Conservation (phyloP, 2,888 invertebrate genomes). For the Volucella zonaria region DNA sequence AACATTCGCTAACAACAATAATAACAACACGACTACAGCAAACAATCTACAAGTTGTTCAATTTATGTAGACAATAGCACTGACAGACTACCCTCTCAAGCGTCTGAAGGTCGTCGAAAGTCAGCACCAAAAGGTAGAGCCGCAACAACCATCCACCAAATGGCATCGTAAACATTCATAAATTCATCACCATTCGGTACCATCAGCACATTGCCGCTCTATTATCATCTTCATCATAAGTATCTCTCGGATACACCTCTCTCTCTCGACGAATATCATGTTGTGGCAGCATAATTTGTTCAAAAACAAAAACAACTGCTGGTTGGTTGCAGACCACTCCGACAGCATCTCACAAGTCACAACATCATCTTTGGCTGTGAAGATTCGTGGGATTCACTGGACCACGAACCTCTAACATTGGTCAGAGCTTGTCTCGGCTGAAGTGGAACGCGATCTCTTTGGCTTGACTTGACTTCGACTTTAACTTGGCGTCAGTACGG, state of each 20-base stretch:
- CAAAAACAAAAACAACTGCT: constrained; percentile 37
- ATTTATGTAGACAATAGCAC: constrained; percentile 24
- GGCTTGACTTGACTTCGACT: not conserved
- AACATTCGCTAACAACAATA: not conserved
- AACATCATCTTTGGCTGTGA: constrained; percentile 50
- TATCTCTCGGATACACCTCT: constrained; percentile 46
- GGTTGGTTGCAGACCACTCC: not conserved
- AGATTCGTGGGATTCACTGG: constrained; percentile 54
- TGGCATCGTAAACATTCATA: constrained; percentile 47
- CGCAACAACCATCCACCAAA: not conserved
- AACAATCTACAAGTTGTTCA: constrained; percentile 17
- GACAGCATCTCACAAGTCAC: constrained; percentile 34
- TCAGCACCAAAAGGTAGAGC: not conserved
- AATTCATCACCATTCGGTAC: constrained; percentile 62
- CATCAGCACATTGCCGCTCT: constrained; percentile 25
- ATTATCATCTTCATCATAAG: constrained; percentile 55
- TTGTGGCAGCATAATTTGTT: constrained; percentile 55
- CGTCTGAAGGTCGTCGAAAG: constrained; percentile 37
- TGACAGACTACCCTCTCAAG: constrained; percentile 1
- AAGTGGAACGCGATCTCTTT: constrained; percentile 52
- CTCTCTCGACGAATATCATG: not conserved
- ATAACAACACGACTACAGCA: too few relatives aligned
- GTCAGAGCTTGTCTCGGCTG: constrained; percentile 44
- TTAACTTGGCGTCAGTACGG: not conserved
- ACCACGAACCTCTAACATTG: constrained; percentile 55